Conservation (phyloP, 2,113 vertebrate genomes). For the Gasterosteus aculeatus region DNA sequence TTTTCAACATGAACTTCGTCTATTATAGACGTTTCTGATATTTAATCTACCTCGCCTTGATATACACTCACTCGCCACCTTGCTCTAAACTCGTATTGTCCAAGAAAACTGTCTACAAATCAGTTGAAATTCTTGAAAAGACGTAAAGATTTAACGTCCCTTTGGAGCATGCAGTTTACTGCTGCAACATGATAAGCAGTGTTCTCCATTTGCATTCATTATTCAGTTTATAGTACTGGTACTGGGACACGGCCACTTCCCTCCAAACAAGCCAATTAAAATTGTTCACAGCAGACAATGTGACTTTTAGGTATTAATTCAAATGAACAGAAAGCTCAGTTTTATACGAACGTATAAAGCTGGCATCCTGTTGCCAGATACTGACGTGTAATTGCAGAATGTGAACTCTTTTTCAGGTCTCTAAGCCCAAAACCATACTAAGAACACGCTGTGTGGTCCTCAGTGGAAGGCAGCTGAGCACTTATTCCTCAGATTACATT, state of each 20-base stretch:
- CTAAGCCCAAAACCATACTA: background rate
- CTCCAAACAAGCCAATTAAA: background rate
- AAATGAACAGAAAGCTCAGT: too few relatives aligned
- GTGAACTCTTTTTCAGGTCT: background rate
- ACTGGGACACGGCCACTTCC: too few relatives aligned
- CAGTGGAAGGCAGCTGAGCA: background rate
- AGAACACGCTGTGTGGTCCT: background rate
- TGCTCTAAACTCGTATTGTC: background rate
- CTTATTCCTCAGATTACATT: background rate
- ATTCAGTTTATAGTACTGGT: too few relatives aligned
- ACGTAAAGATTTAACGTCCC: background rate
- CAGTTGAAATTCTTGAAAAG: background rate
- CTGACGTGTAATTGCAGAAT: background rate
- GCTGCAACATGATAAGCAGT: too few relatives aligned
- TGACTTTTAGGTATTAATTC: background rate
- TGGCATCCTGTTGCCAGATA: background rate
- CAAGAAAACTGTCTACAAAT: background rate
- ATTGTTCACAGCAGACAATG: background rate
- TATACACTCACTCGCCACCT: background rate
- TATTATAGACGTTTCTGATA: background rate
- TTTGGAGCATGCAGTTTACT: too few relatives aligned
- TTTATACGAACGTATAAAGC: background rate
- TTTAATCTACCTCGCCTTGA: background rate
- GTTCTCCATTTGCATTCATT: too few relatives aligned
- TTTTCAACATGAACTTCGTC: background rate